phyloP scores from a whole-genome alignment of 2,113 vertebrate species.

The Columbina picui region DNA sequence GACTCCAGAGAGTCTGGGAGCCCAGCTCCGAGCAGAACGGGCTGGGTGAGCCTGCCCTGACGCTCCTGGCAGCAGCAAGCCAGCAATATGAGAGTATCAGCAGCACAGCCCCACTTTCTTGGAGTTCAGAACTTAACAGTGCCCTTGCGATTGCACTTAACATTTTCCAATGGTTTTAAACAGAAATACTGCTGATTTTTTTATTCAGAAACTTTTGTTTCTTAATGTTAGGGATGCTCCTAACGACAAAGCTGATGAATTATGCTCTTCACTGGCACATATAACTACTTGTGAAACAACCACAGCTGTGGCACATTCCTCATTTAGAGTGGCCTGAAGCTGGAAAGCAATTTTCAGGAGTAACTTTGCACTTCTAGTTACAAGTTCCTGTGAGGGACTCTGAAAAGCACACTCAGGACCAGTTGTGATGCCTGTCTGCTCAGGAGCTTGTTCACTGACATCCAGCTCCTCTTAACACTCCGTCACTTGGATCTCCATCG shows the following conservation, averaged over 20 bases:
- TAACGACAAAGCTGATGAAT: background rate
- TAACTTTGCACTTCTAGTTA: background rate
- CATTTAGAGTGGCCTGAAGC: background rate
- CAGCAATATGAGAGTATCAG: constrained; percentile 10
- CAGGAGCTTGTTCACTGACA: background rate
- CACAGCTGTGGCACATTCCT: background rate
- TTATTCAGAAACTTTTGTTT: background rate
- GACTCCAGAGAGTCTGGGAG: constrained; percentile 81
- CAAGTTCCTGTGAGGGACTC: background rate
- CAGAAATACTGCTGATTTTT: background rate
- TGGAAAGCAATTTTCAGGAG: background rate
- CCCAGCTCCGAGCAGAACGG: constrained; percentile 56
- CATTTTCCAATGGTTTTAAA: background rate
- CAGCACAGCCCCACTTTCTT: background rate
- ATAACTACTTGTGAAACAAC: background rate
- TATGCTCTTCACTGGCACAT: background rate
- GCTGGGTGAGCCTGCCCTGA: constrained; percentile 70
- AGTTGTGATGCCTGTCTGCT: background rate
- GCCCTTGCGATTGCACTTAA: background rate
- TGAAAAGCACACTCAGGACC: background rate
- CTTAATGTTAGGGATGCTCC: background rate
- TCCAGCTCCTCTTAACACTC: background rate
- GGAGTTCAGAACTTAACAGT: background rate
- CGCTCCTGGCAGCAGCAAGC: constrained; percentile 17
- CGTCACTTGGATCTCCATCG: background rate